Evolutionary conservation across 2,888 invertebrate species (phyloP).

Genomic region (Andrena bucephala): DNA sequence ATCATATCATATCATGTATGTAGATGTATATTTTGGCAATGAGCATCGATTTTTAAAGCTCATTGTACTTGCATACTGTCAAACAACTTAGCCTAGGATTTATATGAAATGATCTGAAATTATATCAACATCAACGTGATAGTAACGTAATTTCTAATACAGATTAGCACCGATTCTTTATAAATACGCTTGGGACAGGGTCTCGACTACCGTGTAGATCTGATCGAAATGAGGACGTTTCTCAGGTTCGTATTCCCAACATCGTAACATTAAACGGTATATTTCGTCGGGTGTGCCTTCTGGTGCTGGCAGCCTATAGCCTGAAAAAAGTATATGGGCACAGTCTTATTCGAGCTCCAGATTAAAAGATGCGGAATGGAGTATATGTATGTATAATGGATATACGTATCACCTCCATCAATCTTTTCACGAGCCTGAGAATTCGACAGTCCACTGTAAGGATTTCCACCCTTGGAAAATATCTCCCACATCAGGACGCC

Average conservation of each 20-base stretch:
- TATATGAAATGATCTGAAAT: slow-evolving; percentile 18
- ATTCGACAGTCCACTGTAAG: slow-evolving; percentile 97
- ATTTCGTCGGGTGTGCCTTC: slow-evolving; percentile 95
- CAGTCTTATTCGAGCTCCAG: background rate
- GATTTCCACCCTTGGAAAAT: slow-evolving; percentile 96
- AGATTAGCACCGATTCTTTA: slow-evolving; percentile 52
- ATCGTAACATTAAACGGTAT: slow-evolving; percentile 95
- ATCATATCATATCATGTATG: background rate
- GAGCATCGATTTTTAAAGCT: slow-evolving; percentile 25
- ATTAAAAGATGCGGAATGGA: background rate
- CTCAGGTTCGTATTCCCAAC: slow-evolving; percentile 97
- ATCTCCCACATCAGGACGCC: slow-evolving; percentile 99
- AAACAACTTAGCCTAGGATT: slow-evolving; percentile 14
- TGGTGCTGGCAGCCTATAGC: slow-evolving; percentile 97
- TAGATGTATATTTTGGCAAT: slow-evolving; percentile 22
- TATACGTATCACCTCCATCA: slow-evolving; percentile 90
- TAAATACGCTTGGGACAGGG: slow-evolving; percentile 84
- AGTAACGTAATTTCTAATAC: slow-evolving; percentile 18
- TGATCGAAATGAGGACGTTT: slow-evolving; percentile 96
- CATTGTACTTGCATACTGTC: background rate
- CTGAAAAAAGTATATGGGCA: slow-evolving; percentile 84
- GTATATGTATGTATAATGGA: background rate
- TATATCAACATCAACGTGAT: slow-evolving; percentile 20
- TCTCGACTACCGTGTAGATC: slow-evolving; percentile 92
- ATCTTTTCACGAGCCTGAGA: slow-evolving; percentile 97